Evolutionary conservation across 2,888 invertebrate genomes (phyloP), one percentile per base, ranked within the genome.

Genomic region (Conops quadrifasciatus): DNA sequence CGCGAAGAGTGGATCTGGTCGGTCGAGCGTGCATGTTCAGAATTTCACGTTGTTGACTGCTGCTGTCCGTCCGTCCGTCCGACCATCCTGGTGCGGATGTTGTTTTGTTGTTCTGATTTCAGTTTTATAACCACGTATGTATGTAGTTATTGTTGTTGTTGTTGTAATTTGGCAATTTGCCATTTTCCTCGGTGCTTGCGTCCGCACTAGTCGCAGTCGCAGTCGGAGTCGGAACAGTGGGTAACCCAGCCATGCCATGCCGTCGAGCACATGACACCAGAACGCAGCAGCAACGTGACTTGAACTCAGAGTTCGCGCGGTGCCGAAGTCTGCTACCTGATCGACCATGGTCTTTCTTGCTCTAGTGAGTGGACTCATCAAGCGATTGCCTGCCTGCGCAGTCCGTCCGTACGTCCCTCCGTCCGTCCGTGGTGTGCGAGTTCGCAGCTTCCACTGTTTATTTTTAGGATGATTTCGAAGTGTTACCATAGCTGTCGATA

Each of bases 171-270:
- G 81, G 81, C 81, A 80, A 81, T 81, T 81, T 81, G 81, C 81
- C 81, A 81, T 81, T 81, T 81, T 81, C 80, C 79, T 77, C 76
- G 73, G 75, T 72, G 67, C 36, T 49, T 74, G 73, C 73, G 75
- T 19, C 49, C n/a, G 77, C 77, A 78, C 78, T 80, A 78, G 77
- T 78, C 79, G 80, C 78, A 80, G 78, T 78, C 78, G 78, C 75
- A 75, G 75, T 68, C 68, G 72, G 36, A 67, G 51, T 65, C 77
- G 75, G 51, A 15, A 60, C 59, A 30, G 9, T 67, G 28, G 24
- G 56, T 36, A 58, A 45, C 56, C 58, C 56, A 21, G 15, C 43
- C 68, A 24, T 36, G 19, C 28, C 58, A 16, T 68, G 24, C 59
- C 11, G 9, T 9, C 36, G 5, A 36, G 4, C 36, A 4, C 36